phyloP scores from a whole-genome alignment of 1,140 invertebrate species.

The Ips nitidus region DNA sequence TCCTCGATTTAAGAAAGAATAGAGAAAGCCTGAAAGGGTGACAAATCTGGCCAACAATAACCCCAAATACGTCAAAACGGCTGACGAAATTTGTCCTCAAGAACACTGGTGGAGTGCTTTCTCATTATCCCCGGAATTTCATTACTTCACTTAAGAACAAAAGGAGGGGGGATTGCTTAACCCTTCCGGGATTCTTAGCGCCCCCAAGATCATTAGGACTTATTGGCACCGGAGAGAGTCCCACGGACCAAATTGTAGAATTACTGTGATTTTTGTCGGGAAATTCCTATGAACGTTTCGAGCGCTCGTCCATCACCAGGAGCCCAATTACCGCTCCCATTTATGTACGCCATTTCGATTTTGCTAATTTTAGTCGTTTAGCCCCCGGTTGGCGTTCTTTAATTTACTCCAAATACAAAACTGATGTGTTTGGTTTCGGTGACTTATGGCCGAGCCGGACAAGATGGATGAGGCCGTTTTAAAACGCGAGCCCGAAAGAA shows the following conservation, averaged over 20 bases:
- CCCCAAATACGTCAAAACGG: constrained; percentile 24
- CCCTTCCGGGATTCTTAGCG: constrained; percentile 29
- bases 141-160: constrained; percentile 31
- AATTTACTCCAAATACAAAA: constrained; percentile 35
- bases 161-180: not conserved
- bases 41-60: constrained; percentile 14
- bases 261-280: not conserved
- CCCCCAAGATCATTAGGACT: constrained; percentile 29
- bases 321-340: constrained; percentile 6
- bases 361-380: constrained; percentile 28
- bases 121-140: constrained; percentile 31
- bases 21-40: too few relatives aligned
- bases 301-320: not conserved
- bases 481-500: constrained; percentile 27
- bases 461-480: constrained; percentile 27
- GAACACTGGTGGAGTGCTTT: constrained; percentile 18
- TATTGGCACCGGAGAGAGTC: constrained; percentile 14
- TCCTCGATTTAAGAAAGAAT: too few relatives aligned
- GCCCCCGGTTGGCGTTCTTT: constrained; percentile 18
- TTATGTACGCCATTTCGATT: constrained; percentile 28
- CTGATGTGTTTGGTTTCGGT: constrained; percentile 32
- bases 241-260: constrained; percentile 16
- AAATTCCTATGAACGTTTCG: not conserved
- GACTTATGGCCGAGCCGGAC: constrained; percentile 27
- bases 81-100: constrained; percentile 30